Conservation (phyloP, 2,888 invertebrate species). For the Cataglyphis altisquamis region DNA sequence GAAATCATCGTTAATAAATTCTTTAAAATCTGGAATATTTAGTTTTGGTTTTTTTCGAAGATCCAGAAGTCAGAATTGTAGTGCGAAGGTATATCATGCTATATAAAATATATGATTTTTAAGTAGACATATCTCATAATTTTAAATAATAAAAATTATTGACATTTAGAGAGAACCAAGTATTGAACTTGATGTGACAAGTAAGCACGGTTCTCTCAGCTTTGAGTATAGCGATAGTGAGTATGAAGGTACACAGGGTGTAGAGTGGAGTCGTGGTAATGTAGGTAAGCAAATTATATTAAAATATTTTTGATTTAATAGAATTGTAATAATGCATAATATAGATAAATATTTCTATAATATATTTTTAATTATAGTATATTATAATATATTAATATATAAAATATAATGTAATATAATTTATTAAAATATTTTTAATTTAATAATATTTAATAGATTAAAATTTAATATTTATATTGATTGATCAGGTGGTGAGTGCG, state of each 20-base stretch:
- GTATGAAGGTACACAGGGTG: constrained; percentile 84
- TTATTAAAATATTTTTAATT: constrained; percentile 12
- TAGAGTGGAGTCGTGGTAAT: constrained; percentile 84
- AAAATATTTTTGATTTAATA: constrained; percentile 9
- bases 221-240: constrained; percentile 87
- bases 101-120: constrained; percentile 20
- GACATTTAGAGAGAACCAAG: constrained; percentile 85
- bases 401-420: constrained; percentile 1
- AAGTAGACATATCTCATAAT: background rate
- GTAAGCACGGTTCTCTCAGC: constrained; percentile 88
- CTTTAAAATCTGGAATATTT: constrained; percentile 90
- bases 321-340: background rate
- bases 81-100: constrained; percentile 78
- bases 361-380: background rate
- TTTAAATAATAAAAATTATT: constrained; percentile 20
- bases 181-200: constrained; percentile 89
- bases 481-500: constrained; percentile 87
- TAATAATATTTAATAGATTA: background rate
- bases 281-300: constrained; percentile 78
- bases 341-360: background rate
- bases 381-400: too few species aligned
- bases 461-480: constrained; percentile 18
- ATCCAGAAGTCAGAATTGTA: constrained; percentile 86
- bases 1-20: constrained; percentile 90
- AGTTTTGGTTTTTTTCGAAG: constrained; percentile 89